Conservation (phyloP, 2,888 invertebrate species). For the Anticlea derivata region DNA sequence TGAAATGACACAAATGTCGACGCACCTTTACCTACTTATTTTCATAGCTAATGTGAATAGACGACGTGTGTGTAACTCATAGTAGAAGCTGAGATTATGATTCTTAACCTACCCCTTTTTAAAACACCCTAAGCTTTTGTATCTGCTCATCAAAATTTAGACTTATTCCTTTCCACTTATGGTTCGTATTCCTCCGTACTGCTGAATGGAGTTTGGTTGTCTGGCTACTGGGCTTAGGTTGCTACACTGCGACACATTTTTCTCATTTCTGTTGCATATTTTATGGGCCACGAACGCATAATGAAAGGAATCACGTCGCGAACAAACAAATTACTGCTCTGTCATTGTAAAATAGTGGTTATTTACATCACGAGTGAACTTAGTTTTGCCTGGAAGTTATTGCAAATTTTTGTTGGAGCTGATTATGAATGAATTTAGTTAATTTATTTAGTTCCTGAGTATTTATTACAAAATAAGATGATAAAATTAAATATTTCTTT, state of each 20-base stretch:
- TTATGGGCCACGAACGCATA: constrained; percentile 75
- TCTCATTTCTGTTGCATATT: constrained; percentile 81
- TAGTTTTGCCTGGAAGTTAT: constrained; percentile 24
- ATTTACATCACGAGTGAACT: constrained; percentile 38
- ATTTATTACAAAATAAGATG: too few species aligned
- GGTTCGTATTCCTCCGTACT: constrained; percentile 37
- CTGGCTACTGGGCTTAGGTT: constrained; percentile 34
- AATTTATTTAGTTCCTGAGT: background rate
- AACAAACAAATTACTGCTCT: constrained; percentile 72
- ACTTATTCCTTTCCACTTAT: constrained; percentile 32
- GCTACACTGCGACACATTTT: constrained; percentile 77
- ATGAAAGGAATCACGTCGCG: constrained; percentile 71
- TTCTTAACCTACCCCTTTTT: constrained; percentile 46
- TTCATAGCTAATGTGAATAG: constrained; percentile 74
- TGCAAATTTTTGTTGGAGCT: constrained; percentile 1
- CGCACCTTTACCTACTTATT: too few species aligned
- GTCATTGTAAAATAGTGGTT: constrained; percentile 49
- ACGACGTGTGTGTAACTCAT: constrained; percentile 69
- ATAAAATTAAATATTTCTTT: too few species aligned
- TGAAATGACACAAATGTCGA: too few species aligned
- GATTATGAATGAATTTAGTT: constrained; percentile 9
- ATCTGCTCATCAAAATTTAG: constrained; percentile 29
- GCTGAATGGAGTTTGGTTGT: constrained; percentile 27
- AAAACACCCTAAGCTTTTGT: constrained; percentile 37
- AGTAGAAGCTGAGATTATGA: constrained; percentile 72